A percentile compares a stretch with the other conserved stretches of the same genome.
Conservation (phyloP, 2,888 invertebrate species). For the Polymixis flavicincta region DNA sequence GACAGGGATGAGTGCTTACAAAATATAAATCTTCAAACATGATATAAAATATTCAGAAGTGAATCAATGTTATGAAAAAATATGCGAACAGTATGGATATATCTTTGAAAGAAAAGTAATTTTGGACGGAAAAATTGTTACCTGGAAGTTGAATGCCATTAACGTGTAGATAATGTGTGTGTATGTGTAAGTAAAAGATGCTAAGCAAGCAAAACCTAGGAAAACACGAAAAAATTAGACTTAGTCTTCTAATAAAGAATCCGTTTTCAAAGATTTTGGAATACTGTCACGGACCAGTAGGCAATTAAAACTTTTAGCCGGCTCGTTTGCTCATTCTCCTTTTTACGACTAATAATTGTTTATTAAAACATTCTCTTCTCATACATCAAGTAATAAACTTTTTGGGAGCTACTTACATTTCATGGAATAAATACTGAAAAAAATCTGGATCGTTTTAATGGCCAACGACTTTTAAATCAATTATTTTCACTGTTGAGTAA, state of each 20-base stretch:
- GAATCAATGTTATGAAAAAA: conserved; percentile 20
- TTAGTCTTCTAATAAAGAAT: neutral
- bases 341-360: conserved; percentile 55
- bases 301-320: conserved; percentile 49
- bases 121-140: conserved; percentile 19
- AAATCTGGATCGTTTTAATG: neutral
- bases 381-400: conserved; percentile 37
- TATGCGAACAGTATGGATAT: neutral
- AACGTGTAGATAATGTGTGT: neutral
- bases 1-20: conserved; percentile 16
- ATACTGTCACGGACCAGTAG: conserved; percentile 15
- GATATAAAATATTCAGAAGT: conserved; percentile 17
- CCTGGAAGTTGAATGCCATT: neutral
- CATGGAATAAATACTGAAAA: neutral
- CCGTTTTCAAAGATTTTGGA: conserved; percentile 21
- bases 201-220: neutral
- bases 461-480: conserved; percentile 4
- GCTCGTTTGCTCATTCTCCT: conserved; percentile 29
- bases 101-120: conserved; percentile 20
- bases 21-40: conserved; percentile 6
- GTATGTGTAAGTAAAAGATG: neutral
- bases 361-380: conserved; percentile 57
- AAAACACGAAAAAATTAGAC: neutral
- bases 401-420: conserved; percentile 20
- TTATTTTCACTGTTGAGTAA: conserved; percentile 11